Base-by-base conservation (phyloP, 1,140 invertebrate species). In the Brachionus sp. region DNA sequence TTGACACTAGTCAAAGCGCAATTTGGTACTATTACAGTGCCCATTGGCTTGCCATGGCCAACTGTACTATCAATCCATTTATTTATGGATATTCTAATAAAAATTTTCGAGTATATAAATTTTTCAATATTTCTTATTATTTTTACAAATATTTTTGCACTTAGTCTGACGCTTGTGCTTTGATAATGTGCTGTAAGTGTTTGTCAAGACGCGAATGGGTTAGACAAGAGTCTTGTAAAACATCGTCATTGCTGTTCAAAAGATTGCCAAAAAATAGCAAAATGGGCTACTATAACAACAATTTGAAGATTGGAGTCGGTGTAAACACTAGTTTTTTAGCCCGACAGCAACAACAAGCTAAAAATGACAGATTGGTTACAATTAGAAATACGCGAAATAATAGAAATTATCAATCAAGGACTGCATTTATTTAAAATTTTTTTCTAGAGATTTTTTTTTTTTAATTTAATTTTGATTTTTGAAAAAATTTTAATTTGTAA, bases 251-350 rank as follows among this genome's bases (percentile, higher is more conserved):
- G 1, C 13, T 80, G 35, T 80, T 80, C 25, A 80, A 37, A 37
- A 16, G 50, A 5, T 29, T 80, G 16, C 77, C 77, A 4, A 80
- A 44, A 33, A 57, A 66, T 66, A 23, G 16, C 37, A 80, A 66
- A 80, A 80, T 80, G 77, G 77, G 77, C 23, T 80, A 80, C 39
- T 80, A 80, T 25, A 80, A 64, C 50, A 80, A 57, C 3, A 80
- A 80, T 25, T 66, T 80, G 39, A 80, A 80, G 12, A 25, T 80
- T 19, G 77, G 77, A 3, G 35, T 80, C 10, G 77, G 70, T 46
- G 70, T 75, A 3, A 75, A 75, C 6, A 29, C 70, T 25, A 75
- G 42, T 46, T 75, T 75, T 75, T 23, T 75, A 16, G 35, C 66
- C 6, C 29, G 66, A 6, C 66, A 70, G 19, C 66, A 70, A 10